Base-by-base conservation (phyloP, 1,140 invertebrate species). In the Sesamia nonagrioides region DNA sequence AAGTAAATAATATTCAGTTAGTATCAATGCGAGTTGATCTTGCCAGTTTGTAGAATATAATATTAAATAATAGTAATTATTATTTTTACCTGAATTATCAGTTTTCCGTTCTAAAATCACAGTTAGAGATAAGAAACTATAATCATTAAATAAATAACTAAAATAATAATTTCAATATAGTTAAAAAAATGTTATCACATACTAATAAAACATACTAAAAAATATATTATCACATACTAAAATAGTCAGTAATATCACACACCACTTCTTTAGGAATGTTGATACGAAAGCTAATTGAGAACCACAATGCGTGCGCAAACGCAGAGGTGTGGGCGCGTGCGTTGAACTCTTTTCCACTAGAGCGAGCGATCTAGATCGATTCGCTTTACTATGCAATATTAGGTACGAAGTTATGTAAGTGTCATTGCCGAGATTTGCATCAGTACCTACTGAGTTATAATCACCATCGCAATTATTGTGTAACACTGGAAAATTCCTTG, bases 381-480 rank as follows among this genome's bases (percentile, higher is more conserved):
- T 85, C 66, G 79, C 60, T 54, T 75, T 71, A 80, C 79, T 78
- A 83, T 76, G 77, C 79, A 61, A 80, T 42, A 63, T 60, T 52
- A 69, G 77, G 73, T 78, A 82, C 72, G 81, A 78, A 61, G 74
- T 89, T 88, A 84, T 80, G 86, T 82, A 90, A 89, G 86, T 88
- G 88, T 90, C 88, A 89, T 89, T 89, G 88, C 84, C 85, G 86
- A 83, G 61, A 91, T 91, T 91, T 92, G 88, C 89, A 91, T 91
- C 87, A 91, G 84, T 83, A 84, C 74, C 80, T 27, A 56, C 60
- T 61, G 60, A 61, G 60, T 60, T 84, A 18, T 84, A 86, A 86
- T 86, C 82, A 80, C 58, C 81, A 77, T 71, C 79, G 86, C 80
- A 88, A 88, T 87, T 84, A 88, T 89, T 91, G 84, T 87, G 86